Evolutionary conservation across 2,113 vertebrate species (phyloP).

Genomic region (Takifugu flavidus): DNA sequence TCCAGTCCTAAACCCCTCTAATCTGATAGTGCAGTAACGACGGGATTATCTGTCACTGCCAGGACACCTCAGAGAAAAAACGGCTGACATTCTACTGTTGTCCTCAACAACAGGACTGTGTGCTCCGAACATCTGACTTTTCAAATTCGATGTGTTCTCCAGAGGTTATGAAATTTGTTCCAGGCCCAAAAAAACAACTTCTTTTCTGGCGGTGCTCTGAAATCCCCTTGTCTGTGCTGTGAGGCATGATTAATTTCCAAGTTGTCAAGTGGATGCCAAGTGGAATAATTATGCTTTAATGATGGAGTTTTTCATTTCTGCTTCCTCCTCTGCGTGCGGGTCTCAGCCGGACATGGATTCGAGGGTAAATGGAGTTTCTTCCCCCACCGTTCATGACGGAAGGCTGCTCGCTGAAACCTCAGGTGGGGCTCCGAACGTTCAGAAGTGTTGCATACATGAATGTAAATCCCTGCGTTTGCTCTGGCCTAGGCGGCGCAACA

Average conservation of each 20-base stretch:
- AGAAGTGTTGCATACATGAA: neutral
- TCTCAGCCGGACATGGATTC: slow-evolving; percentile 85
- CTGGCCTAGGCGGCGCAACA: no score
- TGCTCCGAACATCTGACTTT: neutral
- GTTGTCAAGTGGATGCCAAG: slow-evolving; percentile 20
- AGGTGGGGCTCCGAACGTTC: slow-evolving; percentile 71
- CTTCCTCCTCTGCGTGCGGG: slow-evolving; percentile 4
- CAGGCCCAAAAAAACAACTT: slow-evolving; percentile 9
- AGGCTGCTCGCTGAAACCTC: slow-evolving; percentile 78
- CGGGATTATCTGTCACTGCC: no score
- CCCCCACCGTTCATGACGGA: slow-evolving; percentile 77
- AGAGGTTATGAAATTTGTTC: slow-evolving; percentile 15
- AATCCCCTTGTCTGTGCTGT: slow-evolving; percentile 11
- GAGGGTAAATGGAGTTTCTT: slow-evolving; percentile 83
- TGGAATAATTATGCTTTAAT: slow-evolving; percentile 26
- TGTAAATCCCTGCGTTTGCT: neutral
- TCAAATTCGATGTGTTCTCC: neutral
- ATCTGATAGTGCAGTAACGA: no score
- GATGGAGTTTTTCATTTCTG: slow-evolving; percentile 17
- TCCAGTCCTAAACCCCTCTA: no score
- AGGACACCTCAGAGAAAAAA: no score
- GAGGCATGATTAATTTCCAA: slow-evolving; percentile 34
- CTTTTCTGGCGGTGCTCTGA: slow-evolving; percentile 8
- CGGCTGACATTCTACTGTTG: no score
- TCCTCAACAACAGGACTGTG: neutral